These are phyloP conservation scores for Amblyjoppa fuscipennis DNA, from an alignment of 2,888 invertebrate species.

Conservation along the genomic window DNA sequence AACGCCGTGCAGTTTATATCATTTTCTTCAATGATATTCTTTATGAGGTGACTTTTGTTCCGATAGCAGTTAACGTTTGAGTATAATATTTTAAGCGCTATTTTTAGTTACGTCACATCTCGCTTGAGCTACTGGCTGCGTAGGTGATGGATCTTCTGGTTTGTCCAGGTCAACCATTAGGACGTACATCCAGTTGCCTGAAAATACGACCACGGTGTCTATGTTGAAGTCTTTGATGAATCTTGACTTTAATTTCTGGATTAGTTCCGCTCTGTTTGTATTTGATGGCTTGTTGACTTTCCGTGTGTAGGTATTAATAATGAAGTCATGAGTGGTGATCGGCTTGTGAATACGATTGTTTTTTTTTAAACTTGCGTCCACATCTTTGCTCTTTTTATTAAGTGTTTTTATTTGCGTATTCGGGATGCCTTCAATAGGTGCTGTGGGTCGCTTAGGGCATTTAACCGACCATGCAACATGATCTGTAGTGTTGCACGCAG, in stretches of 20 bases:
- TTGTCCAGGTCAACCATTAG: not conserved
- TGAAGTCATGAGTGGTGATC: conserved; percentile 14
- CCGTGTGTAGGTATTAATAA: conserved; percentile 1
- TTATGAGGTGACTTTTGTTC: conserved; percentile 25
- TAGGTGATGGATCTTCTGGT: conserved; percentile 3
- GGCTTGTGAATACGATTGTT: conserved; percentile 5
- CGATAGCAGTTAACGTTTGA: conserved; percentile 33
- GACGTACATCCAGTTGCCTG: not conserved
- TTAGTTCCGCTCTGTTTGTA: conserved; percentile 6
- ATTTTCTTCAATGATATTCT: conserved; percentile 24
- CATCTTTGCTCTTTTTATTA: not conserved
- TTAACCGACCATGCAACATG: too few relatives aligned
- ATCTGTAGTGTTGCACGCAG: too few relatives aligned
- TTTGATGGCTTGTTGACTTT: conserved; percentile 24
- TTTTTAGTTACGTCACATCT: conserved; percentile 1
- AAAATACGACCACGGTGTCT: conserved; percentile 10
- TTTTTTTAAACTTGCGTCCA: not conserved
- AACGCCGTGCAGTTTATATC: conserved; percentile 30
- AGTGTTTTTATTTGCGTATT: not conserved
- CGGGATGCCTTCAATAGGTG: too few relatives aligned
- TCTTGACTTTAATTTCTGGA: not conserved
- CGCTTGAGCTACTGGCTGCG: not conserved
- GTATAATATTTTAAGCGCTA: conserved; percentile 23
- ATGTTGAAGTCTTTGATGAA: conserved; percentile 11
- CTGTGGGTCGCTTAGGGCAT: too few relatives aligned